Evolutionary conservation across 2,797 vertebrate species (phyloP), one percentile per base, ranked within the genome.

Genomic region (Cyclura pinguis): DNA sequence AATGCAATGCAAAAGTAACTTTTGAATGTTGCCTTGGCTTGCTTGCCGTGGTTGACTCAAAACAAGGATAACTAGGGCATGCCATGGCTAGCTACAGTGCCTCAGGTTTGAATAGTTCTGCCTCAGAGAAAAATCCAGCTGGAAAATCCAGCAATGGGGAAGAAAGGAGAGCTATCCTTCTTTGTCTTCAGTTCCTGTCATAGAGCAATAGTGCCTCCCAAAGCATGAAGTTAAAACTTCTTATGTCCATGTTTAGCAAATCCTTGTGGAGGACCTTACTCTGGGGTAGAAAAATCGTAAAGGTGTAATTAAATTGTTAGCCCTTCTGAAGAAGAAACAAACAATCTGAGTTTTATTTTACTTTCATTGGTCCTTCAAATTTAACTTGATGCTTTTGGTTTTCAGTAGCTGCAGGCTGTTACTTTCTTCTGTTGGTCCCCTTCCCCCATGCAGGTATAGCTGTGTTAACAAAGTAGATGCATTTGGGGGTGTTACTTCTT

Each of bases 11-110:
- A 42, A 42, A 74, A 59, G 69, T 55, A 76, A 57, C 20, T 83
- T 64, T 55, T 82, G 18, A 1, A 4, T 84, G 22, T 86, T 84
- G 73, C 7, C 22, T 91, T 94, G 76, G 64, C 90, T 93, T 52
- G 24, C 47, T 62, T 92, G 78, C 85, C 86, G 38, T 76, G 32
- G 7, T 86, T 78, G 73, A 42, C 84, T 91, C 52, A 69, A 94
- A 57, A 35, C 38, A 74, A 20, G 0, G 1, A n/a, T 90, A 55
- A 22, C 38, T 62, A 76, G 52, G 62, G 81, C 14, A 22, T 72
- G 80, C n/a, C 14, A 6, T 78, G 80, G n/a, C 22, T 86, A 77
- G 42, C 27, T 87, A 3, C 0, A 0, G 42, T 86, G 82, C 35
- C 47, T 52, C 83, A 29, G 50, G 32, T 6, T 0, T 62, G 10